Conservation (phyloP, 1,140 invertebrate genomes). For the Bombus cullumanus region DNA sequence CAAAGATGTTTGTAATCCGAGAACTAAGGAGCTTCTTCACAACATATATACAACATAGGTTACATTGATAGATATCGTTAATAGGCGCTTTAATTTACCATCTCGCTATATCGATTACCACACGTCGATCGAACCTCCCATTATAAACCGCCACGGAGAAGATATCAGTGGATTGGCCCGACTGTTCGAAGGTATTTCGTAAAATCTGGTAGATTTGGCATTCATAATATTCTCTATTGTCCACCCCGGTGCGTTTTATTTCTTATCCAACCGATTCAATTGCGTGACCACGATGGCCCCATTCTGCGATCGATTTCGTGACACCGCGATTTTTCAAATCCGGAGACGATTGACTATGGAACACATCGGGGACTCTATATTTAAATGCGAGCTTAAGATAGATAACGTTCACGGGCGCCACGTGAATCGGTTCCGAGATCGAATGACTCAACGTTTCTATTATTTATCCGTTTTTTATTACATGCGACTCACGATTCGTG, state of each 20-base stretch:
- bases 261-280: constrained; percentile 42
- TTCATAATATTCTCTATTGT: constrained; percentile 31
- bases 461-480: not conserved
- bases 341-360: constrained; percentile 55
- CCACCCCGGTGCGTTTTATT: constrained; percentile 22
- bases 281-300: constrained; percentile 45
- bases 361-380: constrained; percentile 28
- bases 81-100: not conserved
- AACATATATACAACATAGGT: no score
- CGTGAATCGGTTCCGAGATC: constrained; percentile 12
- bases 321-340: constrained; percentile 59
- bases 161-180: not conserved
- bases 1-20: no score
- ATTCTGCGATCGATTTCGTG: constrained; percentile 62
- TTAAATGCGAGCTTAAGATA: constrained; percentile 44
- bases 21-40: no score
- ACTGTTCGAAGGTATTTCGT: constrained; percentile 1
- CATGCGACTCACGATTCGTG: not conserved
- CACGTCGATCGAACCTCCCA: not conserved
- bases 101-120: not conserved
- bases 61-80: no score
- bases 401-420: not conserved
- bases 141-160: no score
- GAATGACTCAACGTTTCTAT: not conserved
- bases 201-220: constrained; percentile 31